Conservation (phyloP, 2,113 vertebrate genomes). For the Oxyruncus cristatus region DNA sequence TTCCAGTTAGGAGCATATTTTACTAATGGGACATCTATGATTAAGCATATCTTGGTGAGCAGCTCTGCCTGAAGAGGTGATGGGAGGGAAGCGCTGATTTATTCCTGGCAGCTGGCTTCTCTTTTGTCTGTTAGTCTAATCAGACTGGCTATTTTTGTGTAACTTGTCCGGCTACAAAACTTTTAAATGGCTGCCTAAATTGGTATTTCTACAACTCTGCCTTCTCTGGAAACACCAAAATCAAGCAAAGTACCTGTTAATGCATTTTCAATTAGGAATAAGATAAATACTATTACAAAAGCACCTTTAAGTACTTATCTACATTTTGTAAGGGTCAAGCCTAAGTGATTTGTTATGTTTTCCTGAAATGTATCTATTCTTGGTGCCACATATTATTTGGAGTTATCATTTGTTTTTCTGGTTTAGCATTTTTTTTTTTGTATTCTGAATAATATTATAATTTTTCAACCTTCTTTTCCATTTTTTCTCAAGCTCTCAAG, state of each 20-base stretch:
- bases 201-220: background rate
- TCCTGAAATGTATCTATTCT: background rate
- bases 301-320: background rate
- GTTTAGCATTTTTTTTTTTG: background rate
- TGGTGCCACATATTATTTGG: background rate
- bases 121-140: background rate
- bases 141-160: background rate
- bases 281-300: background rate
- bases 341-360: background rate
- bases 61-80: background rate
- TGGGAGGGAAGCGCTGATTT: background rate
- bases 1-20: background rate
- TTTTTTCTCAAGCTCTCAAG: background rate
- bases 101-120: background rate
- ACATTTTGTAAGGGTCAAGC: background rate
- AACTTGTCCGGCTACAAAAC: accelerated
- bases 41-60: background rate
- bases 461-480: background rate
- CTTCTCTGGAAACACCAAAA: background rate
- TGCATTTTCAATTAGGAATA: background rate
- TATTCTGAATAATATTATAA: background rate
- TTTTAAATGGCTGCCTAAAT: background rate
- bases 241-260: background rate
- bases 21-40: background rate
- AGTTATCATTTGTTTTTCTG: background rate